Evolutionary conservation across 2,797 vertebrate species (phyloP).

Genomic region (Sparidentex hasta): DNA sequence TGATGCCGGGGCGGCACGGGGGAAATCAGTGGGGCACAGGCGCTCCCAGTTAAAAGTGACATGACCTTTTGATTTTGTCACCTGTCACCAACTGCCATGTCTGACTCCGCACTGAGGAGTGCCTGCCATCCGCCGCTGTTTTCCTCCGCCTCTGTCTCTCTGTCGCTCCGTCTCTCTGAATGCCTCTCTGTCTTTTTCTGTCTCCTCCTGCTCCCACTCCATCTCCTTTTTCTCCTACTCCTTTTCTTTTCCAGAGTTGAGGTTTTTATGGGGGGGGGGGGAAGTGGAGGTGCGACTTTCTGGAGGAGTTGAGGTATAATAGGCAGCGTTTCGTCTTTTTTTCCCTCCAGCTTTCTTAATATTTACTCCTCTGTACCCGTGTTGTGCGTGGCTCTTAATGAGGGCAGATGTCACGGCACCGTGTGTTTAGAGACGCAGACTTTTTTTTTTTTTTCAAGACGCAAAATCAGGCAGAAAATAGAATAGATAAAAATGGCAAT

Average conservation of each 20-base stretch:
- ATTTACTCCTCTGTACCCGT: slow-evolving; percentile 71
- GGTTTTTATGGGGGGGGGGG: slow-evolving; percentile 55
- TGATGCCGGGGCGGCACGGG: slow-evolving; percentile 86
- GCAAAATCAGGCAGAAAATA: slow-evolving; percentile 71
- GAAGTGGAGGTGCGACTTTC: slow-evolving; percentile 76
- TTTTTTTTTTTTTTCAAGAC: slow-evolving; percentile 44
- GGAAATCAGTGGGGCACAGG: slow-evolving; percentile 98
- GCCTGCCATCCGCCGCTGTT: slow-evolving; percentile 80
- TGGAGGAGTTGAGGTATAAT: slow-evolving; percentile 74
- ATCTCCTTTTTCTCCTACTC: slow-evolving; percentile 74
- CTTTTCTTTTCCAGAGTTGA: slow-evolving; percentile 72
- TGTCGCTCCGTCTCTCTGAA: slow-evolving; percentile 72
- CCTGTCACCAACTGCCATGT: slow-evolving; percentile 93
- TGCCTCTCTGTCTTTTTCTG: slow-evolving; percentile 77
- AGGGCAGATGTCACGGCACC: slow-evolving; percentile 81
- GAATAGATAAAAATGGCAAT: slow-evolving; percentile 67
- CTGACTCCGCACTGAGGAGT: slow-evolving; percentile 82
- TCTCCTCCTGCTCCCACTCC: slow-evolving; percentile 80
- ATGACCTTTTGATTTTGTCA: slow-evolving; percentile 99
- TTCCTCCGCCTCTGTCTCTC: slow-evolving; percentile 70
- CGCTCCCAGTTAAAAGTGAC: slow-evolving; percentile 98
- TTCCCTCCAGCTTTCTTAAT: slow-evolving; percentile 71
- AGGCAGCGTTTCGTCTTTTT: slow-evolving; percentile 68
- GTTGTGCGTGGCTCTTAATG: slow-evolving; percentile 75
- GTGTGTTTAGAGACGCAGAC: slow-evolving; percentile 64